Evolutionary conservation across 2,888 invertebrate species (phyloP).

Genomic region (Eupithecia centaureata): DNA sequence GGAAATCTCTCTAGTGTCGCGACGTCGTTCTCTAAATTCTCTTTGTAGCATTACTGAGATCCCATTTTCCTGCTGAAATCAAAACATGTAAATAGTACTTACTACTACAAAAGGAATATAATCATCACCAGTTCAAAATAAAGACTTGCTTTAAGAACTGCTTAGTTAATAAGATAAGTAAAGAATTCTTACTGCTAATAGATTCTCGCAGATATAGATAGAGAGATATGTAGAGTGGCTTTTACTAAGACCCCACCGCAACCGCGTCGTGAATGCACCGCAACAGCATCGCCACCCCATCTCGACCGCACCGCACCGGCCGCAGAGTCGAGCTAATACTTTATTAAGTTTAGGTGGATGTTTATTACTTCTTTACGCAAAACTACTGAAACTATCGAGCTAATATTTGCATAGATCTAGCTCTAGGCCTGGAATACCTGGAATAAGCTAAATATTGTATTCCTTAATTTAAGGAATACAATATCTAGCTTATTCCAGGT

Average conservation of each 20-base stretch:
- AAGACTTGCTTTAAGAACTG: background rate
- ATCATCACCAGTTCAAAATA: background rate
- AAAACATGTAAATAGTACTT: background rate
- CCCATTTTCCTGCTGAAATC: background rate
- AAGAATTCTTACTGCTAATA: no score
- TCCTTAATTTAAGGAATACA: no score
- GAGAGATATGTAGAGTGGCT: background rate
- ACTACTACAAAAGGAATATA: background rate
- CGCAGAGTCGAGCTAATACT: background rate
- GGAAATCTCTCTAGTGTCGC: conserved; percentile 15
- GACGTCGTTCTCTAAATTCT: conserved; percentile 4
- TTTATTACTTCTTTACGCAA: no score
- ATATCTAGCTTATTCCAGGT: no score
- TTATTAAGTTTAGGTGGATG: no score
- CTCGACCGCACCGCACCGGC: background rate
- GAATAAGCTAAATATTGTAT: no score
- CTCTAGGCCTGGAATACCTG: no score
- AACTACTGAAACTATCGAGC: no score
- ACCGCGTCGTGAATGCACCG: background rate
- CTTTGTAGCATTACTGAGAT: background rate
- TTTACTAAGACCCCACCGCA: background rate
- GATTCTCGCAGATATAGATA: no score
- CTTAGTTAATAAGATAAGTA: no score
- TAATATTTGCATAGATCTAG: no score
- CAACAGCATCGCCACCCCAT: background rate